Percentiles rank a stretch among this genome's conserved stretches.
Evolutionary conservation across 1,140 invertebrate species (phyloP).

Genomic region (Aphis gossypii): DNA sequence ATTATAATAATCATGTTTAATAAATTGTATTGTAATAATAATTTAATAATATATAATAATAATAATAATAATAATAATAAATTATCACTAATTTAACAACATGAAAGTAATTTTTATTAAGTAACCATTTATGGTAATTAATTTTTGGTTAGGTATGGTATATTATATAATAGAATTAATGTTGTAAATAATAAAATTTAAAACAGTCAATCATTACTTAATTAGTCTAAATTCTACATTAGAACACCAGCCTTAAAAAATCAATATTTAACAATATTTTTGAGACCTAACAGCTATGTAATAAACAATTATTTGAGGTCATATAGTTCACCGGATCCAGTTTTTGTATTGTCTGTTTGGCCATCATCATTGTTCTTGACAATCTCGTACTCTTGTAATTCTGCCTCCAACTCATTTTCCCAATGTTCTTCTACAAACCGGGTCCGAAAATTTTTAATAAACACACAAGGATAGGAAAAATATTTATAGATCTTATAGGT

Average conservation of each 20-base stretch:
- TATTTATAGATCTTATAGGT: constrained; percentile 37
- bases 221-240: constrained; percentile 45
- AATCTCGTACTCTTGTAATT: constrained; percentile 91
- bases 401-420: constrained; percentile 90
- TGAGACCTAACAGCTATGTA: not conserved
- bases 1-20: constrained; percentile 48
- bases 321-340: constrained; percentile 38
- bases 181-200: constrained; percentile 27
- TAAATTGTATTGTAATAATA: constrained; percentile 40
- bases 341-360: not conserved
- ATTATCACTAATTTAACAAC: constrained; percentile 58
- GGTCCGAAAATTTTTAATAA: constrained; percentile 54
- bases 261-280: constrained; percentile 43
- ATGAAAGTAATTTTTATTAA: constrained; percentile 43
- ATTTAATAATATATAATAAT: constrained; percentile 35
- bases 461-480: constrained; percentile 55
- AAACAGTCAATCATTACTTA: constrained; percentile 51
- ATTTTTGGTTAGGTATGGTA: constrained; percentile 44
- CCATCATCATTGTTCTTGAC: constrained; percentile 67
- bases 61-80: constrained; percentile 55
- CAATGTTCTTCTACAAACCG: constrained; percentile 81
- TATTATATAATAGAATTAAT: constrained; percentile 41
- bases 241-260: constrained; percentile 47
- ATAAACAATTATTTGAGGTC: constrained; percentile 54
- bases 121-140: constrained; percentile 40